Conservation (phyloP, 2,888 invertebrate species). For the Luffia ferchaultella region DNA sequence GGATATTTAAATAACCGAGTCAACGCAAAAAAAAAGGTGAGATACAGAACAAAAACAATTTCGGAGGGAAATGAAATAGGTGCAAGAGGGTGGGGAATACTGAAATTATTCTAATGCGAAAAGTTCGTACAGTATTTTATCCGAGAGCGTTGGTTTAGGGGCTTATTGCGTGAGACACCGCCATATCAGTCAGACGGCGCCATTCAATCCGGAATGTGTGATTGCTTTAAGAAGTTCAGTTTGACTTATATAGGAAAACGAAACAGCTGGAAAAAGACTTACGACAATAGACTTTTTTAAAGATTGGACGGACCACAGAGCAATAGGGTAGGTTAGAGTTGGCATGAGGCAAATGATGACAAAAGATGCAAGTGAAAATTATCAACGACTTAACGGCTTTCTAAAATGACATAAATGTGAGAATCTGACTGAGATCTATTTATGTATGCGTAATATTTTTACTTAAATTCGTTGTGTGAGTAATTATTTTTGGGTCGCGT, state of each 20-base stretch:
- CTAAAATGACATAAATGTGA: too few species aligned
- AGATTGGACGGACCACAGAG: too few species aligned
- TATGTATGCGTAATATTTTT: too few species aligned
- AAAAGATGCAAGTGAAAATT: too few species aligned
- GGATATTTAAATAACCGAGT: not conserved
- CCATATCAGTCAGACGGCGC: not conserved
- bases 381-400: too few species aligned
- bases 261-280: not conserved
- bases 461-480: too few species aligned
- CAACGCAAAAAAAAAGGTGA: not conserved
- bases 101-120: not conserved
- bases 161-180: not conserved
- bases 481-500: too few species aligned
- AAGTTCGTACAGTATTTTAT: not conserved
- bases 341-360: too few species aligned
- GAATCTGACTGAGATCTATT: too few species aligned
- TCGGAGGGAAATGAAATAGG: not conserved
- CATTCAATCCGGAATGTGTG: not conserved
- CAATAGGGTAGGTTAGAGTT: too few species aligned
- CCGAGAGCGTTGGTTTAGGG: not conserved
- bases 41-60: not conserved
- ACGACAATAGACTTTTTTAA: too few species aligned
- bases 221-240: not conserved
- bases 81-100: not conserved
- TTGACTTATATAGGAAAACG: not conserved